Conservation (phyloP, 2,113 vertebrate species). For the Meriones unguiculatus region DNA sequence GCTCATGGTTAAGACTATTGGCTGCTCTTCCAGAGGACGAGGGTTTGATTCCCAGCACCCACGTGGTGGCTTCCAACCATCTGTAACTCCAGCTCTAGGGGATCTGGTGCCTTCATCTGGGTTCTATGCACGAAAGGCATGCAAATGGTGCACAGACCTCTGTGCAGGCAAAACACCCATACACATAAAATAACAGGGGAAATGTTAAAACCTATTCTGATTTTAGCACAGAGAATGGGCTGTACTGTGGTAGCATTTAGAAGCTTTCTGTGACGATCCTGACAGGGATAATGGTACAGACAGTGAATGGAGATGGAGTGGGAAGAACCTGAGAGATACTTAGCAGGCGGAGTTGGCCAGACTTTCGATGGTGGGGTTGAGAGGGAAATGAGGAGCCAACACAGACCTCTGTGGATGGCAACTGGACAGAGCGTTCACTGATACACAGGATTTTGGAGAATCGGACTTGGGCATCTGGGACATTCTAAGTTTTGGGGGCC, state of each 20-base stretch:
- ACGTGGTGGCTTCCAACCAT: background rate
- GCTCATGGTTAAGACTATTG: background rate
- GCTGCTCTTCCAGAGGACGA: background rate
- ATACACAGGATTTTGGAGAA: background rate
- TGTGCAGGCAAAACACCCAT: background rate
- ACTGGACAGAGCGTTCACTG: background rate
- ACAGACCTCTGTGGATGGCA: background rate
- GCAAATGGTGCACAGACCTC: background rate
- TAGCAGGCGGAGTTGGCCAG: background rate
- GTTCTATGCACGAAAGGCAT: background rate
- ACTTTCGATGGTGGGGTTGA: background rate
- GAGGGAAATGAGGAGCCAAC: background rate
- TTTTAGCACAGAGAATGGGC: background rate
- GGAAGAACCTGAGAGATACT: background rate
- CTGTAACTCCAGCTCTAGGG: background rate
- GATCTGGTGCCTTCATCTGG: background rate
- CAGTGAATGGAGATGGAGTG: background rate
- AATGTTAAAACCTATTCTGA: background rate
- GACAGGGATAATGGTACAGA: background rate
- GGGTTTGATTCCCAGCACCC: background rate
- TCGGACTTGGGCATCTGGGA: background rate
- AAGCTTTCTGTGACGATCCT: background rate
- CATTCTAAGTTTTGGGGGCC: slow-evolving; percentile 1
- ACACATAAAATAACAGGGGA: background rate
- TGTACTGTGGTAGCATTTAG: background rate